These are phyloP conservation scores for Bryconaethiops microstoma DNA, from an alignment of 2,797 vertebrate species.

Conservation along the genomic window DNA sequence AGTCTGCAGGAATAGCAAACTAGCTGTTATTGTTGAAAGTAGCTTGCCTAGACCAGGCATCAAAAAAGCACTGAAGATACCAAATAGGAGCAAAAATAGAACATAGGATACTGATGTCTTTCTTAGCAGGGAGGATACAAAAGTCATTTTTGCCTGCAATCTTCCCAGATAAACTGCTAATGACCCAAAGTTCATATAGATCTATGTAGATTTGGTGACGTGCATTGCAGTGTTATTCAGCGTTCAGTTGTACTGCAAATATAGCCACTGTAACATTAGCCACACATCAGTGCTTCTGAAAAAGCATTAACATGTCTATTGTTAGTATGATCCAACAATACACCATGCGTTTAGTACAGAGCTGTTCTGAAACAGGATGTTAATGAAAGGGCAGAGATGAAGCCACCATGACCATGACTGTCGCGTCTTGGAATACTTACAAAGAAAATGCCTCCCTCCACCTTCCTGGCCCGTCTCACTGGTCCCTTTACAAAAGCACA, in stretches of 20 bases:
- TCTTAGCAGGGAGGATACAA: no score
- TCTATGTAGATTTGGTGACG: background rate
- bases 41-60: background rate
- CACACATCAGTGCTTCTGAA: background rate
- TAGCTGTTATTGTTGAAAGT: background rate
- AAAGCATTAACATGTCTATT: conserved; percentile 10
- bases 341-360: conserved; percentile 65
- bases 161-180: background rate
- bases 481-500: conserved; percentile 79
- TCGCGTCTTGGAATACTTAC: conserved; percentile 74
- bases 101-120: background rate
- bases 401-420: conserved; percentile 34
- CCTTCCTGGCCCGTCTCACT: conserved; percentile 79
- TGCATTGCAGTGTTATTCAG: background rate
- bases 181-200: background rate
- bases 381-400: conserved; percentile 50
- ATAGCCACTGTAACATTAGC: background rate
- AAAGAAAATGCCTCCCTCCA: conserved; percentile 83
- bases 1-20: background rate
- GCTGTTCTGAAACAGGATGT: conserved; percentile 41
- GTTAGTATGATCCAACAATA: conserved; percentile 59
- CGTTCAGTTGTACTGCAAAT: background rate
- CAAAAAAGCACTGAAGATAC: no score
- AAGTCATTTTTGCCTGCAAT: background rate
- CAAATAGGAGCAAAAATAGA: background rate